A percentile compares a stretch with the other conserved stretches of the same genome.
phyloP scores from a whole-genome alignment of 1,140 invertebrate genomes.

The Ceratina japonica region DNA sequence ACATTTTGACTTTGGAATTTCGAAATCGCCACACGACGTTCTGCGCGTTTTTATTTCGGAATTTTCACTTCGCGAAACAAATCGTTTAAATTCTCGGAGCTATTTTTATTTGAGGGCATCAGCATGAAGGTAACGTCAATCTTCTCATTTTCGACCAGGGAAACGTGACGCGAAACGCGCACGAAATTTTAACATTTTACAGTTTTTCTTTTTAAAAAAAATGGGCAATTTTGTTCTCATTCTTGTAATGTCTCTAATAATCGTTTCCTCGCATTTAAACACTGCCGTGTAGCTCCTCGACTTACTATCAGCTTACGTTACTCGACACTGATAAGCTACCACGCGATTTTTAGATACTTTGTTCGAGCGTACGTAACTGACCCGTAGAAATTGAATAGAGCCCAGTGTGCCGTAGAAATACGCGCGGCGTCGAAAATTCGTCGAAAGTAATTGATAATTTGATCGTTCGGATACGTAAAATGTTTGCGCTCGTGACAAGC shows the following conservation, averaged over 20 bases:
- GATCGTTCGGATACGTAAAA: slow-evolving; percentile 1
- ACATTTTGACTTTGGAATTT: not conserved
- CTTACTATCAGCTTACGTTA: too few species aligned
- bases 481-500: slow-evolving; percentile 1
- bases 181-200: not conserved
- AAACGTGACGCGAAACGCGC: not conserved
- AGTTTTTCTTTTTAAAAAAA: not conserved
- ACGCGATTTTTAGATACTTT: too few species aligned
- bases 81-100: too few species aligned
- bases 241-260: too few species aligned
- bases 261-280: too few species aligned
- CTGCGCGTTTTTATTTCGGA: not conserved
- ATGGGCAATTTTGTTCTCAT: not conserved
- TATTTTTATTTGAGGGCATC: slow-evolving; percentile 19
- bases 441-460: not conserved
- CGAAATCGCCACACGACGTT: not conserved
- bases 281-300: too few species aligned
- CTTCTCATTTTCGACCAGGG: not conserved
- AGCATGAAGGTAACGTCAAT: not conserved
- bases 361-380: too few species aligned
- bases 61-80: not conserved
- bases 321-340: too few species aligned
- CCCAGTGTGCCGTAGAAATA: too few species aligned
- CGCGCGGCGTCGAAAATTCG: too few species aligned
- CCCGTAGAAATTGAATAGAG: too few species aligned